Conservation (phyloP, 1,140 invertebrate species). For the Probaryconus sp. region DNA sequence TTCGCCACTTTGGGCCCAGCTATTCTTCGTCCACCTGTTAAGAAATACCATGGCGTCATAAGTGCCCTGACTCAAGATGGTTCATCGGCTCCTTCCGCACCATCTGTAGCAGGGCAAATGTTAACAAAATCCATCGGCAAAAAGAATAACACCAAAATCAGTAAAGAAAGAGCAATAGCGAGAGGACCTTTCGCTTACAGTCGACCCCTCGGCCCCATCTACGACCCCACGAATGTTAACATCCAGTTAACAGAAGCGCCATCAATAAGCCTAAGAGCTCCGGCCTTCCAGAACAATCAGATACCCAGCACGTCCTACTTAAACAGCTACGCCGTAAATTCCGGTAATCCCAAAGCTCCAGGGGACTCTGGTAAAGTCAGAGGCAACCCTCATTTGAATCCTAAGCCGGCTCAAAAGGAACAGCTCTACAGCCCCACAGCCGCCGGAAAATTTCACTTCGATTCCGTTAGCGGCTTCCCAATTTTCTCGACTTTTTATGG, state of each 20-base stretch:
- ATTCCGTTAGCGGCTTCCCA: constrained; percentile 13
- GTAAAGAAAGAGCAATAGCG: background rate
- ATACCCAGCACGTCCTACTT: constrained; percentile 17
- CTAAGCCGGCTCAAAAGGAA: constrained; percentile 6
- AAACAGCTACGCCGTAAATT: constrained; percentile 16
- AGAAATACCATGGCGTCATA: constrained; percentile 6
- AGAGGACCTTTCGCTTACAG: background rate
- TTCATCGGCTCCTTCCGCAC: background rate
- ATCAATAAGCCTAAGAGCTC: constrained; percentile 15
- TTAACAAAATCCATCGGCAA: no score
- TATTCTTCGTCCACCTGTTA: background rate
- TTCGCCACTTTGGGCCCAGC: constrained; percentile 13
- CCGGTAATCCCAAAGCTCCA: background rate
- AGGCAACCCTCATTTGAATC: constrained; percentile 11
- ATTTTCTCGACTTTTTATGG: constrained; percentile 21
- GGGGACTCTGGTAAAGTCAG: constrained; percentile 6
- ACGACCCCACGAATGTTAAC: constrained; percentile 16
- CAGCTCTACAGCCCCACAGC: background rate
- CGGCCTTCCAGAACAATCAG: constrained; percentile 28
- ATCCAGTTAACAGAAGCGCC: constrained; percentile 29
- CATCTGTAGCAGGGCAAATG: no score
- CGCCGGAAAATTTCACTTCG: constrained; percentile 2
- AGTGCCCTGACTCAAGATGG: constrained; percentile 11
- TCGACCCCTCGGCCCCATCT: background rate
- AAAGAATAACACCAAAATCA: background rate